phyloP scores from a whole-genome alignment of 2,888 invertebrate genomes.

The Glaucopsyche alexis region DNA sequence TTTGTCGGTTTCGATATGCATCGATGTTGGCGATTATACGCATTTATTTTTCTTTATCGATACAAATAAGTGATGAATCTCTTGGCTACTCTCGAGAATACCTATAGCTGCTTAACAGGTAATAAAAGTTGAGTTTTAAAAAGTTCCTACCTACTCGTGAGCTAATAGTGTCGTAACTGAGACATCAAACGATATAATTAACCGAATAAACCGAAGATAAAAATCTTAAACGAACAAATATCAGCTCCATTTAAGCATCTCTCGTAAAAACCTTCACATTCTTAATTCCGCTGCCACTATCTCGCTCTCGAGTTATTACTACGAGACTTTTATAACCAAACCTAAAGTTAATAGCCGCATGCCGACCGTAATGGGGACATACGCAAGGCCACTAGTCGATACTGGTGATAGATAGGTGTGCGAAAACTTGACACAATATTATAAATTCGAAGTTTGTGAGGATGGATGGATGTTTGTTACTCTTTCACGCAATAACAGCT shows the following conservation, averaged over 20 bases:
- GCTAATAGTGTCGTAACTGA: background rate
- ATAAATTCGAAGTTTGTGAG: too few relatives aligned
- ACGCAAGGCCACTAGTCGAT: background rate
- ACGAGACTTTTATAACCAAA: conserved; percentile 20
- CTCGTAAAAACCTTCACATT: conserved; percentile 18
- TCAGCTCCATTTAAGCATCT: background rate
- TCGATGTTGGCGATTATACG: background rate
- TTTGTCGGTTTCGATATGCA: conserved; percentile 5
- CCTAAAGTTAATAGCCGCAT: conserved; percentile 10
- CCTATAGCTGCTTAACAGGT: background rate
- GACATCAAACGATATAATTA: conserved; percentile 1
- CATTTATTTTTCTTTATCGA: background rate
- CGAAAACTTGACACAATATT: background rate
- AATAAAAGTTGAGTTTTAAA: background rate
- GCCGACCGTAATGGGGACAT: conserved; percentile 2
- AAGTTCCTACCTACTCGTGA: background rate
- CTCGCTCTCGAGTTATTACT: conserved; percentile 11
- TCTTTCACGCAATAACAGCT: too few relatives aligned
- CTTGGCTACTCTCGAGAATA: background rate
- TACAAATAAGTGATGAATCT: background rate
- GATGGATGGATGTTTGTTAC: too few relatives aligned
- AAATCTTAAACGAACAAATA: conserved; percentile 11
- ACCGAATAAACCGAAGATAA: conserved; percentile 8
- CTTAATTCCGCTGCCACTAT: conserved; percentile 3
- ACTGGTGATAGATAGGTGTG: background rate